Evolutionary conservation across 2,797 vertebrate genomes (phyloP), one percentile per base, ranked within the genome.

Genomic region (Poeciliopsis paucimaculata): DNA sequence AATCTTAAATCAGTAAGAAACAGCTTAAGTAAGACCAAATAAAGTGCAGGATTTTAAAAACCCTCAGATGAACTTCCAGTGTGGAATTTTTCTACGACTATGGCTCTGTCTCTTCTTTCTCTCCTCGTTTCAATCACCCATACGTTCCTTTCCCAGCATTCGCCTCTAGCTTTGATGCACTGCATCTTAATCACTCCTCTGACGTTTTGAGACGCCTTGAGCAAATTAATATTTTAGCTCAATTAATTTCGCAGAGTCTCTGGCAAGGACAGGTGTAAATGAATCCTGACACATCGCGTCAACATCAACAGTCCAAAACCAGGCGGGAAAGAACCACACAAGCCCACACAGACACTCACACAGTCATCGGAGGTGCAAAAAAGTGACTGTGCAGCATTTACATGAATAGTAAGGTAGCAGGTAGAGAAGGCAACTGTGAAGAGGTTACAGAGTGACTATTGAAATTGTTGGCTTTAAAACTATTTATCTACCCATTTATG

Each of bases 251-350:
- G 83, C 84, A 88, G 77, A 77, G 88, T 89, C 83, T 91, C 85
- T 87, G 85, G 86, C 86, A 88, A 55, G 68, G 81, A 89, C 89
- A 91, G 87, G 92, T 90, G 90, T 86, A 93, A 92, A 93, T 88
- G 87, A 92, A 91, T 91, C 78, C 83, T 92, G 90, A 92, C 91
- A 91, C 87, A 78, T 91, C 81, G 71, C 86, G 87, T 92, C 81
- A 88, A 86, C 87, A 77, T 91, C 88, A 91, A 77, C 79, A 53
- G 82, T 80, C 53, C 76, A 77, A 51, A 82, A 81, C 72, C 78
- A 80, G 77, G 74, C 36, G 47, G 43, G 71, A 66, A 82, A 28
- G 53, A 84, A 57, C 34, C 78, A n/a, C 76, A 62, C 60, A 23
- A 68, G 74, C 76, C 45, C 28, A 62, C 36, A 16, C 47, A 36